phyloP scores from a whole-genome alignment of 2,113 vertebrate species.

The Pogonocichla stellata region DNA sequence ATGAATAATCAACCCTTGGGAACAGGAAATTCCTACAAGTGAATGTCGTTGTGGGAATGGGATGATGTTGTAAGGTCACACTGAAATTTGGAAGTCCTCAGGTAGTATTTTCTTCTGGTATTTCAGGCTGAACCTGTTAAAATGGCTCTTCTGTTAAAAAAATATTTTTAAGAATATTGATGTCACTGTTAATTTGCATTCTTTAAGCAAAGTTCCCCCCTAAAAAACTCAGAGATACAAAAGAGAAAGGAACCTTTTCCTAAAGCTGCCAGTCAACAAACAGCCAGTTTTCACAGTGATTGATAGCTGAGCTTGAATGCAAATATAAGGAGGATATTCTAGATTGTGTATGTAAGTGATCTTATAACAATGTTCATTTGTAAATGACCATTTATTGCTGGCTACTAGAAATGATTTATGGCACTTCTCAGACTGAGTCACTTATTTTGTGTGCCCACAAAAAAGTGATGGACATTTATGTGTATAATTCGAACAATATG shows the following conservation, averaged over 20 bases:
- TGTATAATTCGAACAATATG: fast-evolving
- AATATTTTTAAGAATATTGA: not conserved
- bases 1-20: not conserved
- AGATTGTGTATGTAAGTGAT: not conserved
- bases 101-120: not conserved
- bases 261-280: not conserved
- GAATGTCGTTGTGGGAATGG: not conserved
- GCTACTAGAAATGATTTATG: not conserved
- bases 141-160: not conserved
- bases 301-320: not conserved
- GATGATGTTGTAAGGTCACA: not conserved
- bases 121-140: not conserved
- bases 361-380: not conserved
- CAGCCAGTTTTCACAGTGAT: not conserved
- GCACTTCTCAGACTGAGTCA: not conserved
- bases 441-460: not conserved
- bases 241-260: not conserved
- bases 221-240: not conserved
- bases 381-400: not conserved
- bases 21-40: not conserved
- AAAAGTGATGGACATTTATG: not conserved
- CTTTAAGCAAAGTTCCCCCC: not conserved
- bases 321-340: not conserved
- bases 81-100: not conserved
- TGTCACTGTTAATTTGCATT: not conserved